A percentile compares a stretch with the other conserved stretches of the same genome.
Evolutionary conservation across 2,888 invertebrate genomes (phyloP).

Genomic region (Saturnia pavonia): DNA sequence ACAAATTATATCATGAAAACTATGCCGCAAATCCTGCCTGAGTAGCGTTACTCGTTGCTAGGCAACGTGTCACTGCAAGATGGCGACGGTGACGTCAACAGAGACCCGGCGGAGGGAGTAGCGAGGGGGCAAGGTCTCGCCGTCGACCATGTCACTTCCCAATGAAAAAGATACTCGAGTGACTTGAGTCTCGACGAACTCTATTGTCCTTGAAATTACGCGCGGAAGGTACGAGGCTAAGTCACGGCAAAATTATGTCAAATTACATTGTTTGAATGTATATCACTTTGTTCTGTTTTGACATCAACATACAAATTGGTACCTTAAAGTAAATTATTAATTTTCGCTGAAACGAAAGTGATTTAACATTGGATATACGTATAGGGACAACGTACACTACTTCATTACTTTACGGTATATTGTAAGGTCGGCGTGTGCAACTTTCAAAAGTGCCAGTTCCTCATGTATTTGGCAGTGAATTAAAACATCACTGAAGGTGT

Average conservation of each 20-base stretch:
- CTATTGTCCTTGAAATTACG: slow-evolving; percentile 66
- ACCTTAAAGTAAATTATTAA: not conserved
- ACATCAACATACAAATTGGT: not conserved
- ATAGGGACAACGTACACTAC: slow-evolving; percentile 9
- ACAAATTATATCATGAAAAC: not conserved
- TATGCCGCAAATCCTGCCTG: slow-evolving; percentile 31
- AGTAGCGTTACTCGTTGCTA: slow-evolving; percentile 67
- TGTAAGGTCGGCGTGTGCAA: slow-evolving; percentile 4
- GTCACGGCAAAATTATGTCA: slow-evolving; percentile 21
- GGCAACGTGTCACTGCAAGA: slow-evolving; percentile 77
- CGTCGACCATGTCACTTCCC: slow-evolving; percentile 74
- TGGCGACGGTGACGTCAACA: slow-evolving; percentile 78
- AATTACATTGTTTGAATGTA: not conserved
- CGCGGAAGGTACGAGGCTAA: slow-evolving; percentile 55
- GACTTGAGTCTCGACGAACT: slow-evolving; percentile 42
- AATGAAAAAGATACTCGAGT: slow-evolving; percentile 70
- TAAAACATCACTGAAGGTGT: slow-evolving; percentile 10
- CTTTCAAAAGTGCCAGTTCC: not conserved
- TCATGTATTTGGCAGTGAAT: slow-evolving; percentile 9
- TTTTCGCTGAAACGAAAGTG: slow-evolving; percentile 50
- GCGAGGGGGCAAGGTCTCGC: slow-evolving; percentile 65
- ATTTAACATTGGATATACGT: not conserved
- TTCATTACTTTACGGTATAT: slow-evolving; percentile 1
- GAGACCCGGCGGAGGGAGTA: slow-evolving; percentile 44
- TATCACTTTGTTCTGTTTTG: not conserved